A percentile compares a stretch with the other conserved stretches of the same genome.
These are phyloP conservation scores for Dendroctonus ponderosae DNA, from an alignment of 1,140 invertebrate genomes.

Conservation along the genomic window DNA sequence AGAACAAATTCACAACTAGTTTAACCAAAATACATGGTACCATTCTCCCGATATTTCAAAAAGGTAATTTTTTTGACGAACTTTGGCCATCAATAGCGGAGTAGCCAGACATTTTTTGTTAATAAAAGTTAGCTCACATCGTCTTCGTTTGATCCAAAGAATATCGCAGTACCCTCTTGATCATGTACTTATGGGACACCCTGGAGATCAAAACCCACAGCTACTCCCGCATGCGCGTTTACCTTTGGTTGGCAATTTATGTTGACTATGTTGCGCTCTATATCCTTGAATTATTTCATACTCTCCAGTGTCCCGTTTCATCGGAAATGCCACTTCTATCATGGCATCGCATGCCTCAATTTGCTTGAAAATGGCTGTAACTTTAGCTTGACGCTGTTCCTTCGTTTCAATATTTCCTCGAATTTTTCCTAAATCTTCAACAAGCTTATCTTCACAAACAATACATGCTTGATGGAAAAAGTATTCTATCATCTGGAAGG, in stretches of 20 bases:
- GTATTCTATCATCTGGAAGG: constrained; percentile 84
- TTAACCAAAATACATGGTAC: too few relatives aligned
- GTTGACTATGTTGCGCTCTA: constrained; percentile 95
- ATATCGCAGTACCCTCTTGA: too few relatives aligned
- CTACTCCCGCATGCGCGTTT: constrained; percentile 36
- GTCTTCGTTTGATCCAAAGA: too few relatives aligned
- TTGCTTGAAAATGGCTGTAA: constrained; percentile 85
- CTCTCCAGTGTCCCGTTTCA: constrained; percentile 91
- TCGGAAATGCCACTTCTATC: constrained; percentile 90
- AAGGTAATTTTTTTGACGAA: too few relatives aligned
- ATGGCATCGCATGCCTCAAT: constrained; percentile 96
- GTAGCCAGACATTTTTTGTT: too few relatives aligned
- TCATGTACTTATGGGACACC: too few relatives aligned
- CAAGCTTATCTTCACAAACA: constrained; percentile 85
- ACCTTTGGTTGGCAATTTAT: constrained; percentile 96
- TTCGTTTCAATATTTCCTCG: constrained; percentile 68
- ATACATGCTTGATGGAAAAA: constrained; percentile 92
- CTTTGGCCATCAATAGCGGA: too few relatives aligned
- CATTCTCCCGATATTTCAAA: too few relatives aligned
- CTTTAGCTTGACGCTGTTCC: constrained; percentile 89
- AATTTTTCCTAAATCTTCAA: constrained; percentile 77
- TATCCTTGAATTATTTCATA: constrained; percentile 98
- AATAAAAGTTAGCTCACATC: too few relatives aligned
- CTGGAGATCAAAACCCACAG: not conserved
- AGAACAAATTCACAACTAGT: too few relatives aligned